Evolutionary conservation across 2,113 vertebrate genomes (phyloP).

Genomic region (Notiomystis cincta): DNA sequence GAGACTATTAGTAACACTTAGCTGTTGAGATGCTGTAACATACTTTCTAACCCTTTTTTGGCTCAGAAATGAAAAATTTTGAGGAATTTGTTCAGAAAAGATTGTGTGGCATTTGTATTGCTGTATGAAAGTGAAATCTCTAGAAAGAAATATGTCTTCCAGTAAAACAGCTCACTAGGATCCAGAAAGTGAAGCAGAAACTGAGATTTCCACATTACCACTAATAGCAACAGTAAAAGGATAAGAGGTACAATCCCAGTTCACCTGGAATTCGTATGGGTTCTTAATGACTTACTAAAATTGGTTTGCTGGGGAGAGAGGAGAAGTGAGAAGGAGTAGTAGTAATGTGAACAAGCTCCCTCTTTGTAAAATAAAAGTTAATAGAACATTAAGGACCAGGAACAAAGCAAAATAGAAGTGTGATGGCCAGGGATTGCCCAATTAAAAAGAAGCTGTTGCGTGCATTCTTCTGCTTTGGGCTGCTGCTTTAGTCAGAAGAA

Average conservation of each 20-base stretch:
- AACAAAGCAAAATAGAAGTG: background rate
- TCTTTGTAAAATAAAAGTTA: background rate
- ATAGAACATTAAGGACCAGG: background rate
- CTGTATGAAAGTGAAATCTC: background rate
- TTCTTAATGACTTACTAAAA: background rate
- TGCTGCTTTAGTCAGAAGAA: background rate
- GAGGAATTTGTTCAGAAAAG: background rate
- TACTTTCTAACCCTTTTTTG: background rate
- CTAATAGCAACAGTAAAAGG: background rate
- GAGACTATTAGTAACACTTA: background rate
- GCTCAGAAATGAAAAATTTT: background rate
- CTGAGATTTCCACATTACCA: background rate
- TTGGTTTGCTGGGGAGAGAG: accelerated
- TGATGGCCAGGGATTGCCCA: background rate
- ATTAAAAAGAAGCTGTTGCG: background rate
- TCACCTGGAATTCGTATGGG: background rate
- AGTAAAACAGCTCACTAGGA: background rate
- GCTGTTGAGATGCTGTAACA: background rate
- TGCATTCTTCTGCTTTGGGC: background rate
- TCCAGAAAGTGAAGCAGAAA: background rate
- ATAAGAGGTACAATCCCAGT: background rate
- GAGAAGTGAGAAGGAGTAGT: background rate
- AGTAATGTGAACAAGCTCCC: background rate
- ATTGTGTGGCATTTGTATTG: background rate
- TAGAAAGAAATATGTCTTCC: background rate